A percentile compares a stretch with the other conserved stretches of the same genome.
Conservation (phyloP, 2,888 invertebrate genomes). For the Drosophila neotestacea region DNA sequence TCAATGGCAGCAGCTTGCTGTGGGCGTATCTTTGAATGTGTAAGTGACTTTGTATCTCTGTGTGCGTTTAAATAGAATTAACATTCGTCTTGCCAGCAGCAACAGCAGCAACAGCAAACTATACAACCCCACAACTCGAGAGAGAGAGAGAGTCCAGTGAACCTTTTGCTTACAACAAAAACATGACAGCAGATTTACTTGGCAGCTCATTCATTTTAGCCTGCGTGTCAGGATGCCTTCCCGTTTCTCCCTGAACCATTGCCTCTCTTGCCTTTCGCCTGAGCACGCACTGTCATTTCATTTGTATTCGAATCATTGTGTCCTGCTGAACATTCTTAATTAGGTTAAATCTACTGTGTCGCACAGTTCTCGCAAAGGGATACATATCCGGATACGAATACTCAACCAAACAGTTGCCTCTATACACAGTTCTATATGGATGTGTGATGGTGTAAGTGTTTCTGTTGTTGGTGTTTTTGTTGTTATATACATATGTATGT, state of each 20-base stretch:
- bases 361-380: conserved; percentile 57
- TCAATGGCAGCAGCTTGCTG: conserved; percentile 59
- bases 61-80: conserved; percentile 76
- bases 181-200: conserved; percentile 78
- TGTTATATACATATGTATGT: background rate
- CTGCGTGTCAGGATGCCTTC: conserved; percentile 62
- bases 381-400: conserved; percentile 43
- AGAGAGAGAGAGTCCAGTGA: conserved; percentile 29
- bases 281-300: conserved; percentile 64
- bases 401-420: conserved; percentile 21
- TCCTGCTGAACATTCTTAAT: conserved; percentile 84
- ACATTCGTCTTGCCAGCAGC: conserved; percentile 71
- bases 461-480: conserved; percentile 19
- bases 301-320: conserved; percentile 83
- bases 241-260: background rate
- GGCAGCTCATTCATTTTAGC: conserved; percentile 77
- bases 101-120: conserved; percentile 31
- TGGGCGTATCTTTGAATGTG: conserved; percentile 5
- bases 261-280: background rate
- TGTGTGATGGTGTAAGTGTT: conserved; percentile 15
- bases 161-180: conserved; percentile 70
- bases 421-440: background rate
- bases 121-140: conserved; percentile 56
- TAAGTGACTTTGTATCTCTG: conserved; percentile 13
- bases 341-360: conserved; percentile 84